phyloP scores from a whole-genome alignment of 2,797 vertebrate genomes.

The Crenichthys baileyi region DNA sequence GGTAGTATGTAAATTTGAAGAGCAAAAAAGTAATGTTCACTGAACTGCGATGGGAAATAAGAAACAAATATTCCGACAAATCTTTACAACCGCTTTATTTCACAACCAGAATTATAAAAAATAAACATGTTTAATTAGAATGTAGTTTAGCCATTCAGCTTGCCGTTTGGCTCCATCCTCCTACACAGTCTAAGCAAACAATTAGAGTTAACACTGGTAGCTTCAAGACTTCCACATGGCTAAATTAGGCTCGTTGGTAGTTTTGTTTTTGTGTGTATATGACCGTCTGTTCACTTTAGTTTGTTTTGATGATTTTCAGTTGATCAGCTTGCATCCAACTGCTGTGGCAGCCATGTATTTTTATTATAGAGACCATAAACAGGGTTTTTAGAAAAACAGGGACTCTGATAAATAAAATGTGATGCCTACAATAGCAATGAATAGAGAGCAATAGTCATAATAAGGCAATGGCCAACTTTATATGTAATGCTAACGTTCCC shows the following conservation, averaged over 20 bases:
- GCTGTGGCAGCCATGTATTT: constrained; percentile 65
- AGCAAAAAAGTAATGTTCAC: constrained; percentile 16
- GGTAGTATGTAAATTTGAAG: constrained; percentile 6
- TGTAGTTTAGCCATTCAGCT: constrained; percentile 41
- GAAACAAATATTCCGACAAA: constrained; percentile 53
- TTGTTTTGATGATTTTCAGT: constrained; percentile 72
- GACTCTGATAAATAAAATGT: constrained; percentile 11
- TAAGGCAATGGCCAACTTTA: no score
- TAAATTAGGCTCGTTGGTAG: constrained; percentile 18
- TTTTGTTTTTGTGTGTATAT: constrained; percentile 13
- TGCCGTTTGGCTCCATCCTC: constrained; percentile 19
- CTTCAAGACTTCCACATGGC: constrained; percentile 15
- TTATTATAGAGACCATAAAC: constrained; percentile 76
- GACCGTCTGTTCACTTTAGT: constrained; percentile 45
- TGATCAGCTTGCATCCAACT: constrained; percentile 37
- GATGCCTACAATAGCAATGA: neutral
- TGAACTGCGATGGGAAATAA: constrained; percentile 13
- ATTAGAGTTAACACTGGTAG: constrained; percentile 43
- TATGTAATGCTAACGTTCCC: neutral
- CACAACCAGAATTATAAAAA: constrained; percentile 67
- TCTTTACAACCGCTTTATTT: constrained; percentile 41
- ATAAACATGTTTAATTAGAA: constrained; percentile 66
- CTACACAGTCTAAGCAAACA: constrained; percentile 30
- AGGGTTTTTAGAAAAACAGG: constrained; percentile 68
- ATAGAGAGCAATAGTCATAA: constrained; percentile 23